Evolutionary conservation across 2,888 invertebrate species (phyloP).

Genomic region (Heterodera filipjevi): DNA sequence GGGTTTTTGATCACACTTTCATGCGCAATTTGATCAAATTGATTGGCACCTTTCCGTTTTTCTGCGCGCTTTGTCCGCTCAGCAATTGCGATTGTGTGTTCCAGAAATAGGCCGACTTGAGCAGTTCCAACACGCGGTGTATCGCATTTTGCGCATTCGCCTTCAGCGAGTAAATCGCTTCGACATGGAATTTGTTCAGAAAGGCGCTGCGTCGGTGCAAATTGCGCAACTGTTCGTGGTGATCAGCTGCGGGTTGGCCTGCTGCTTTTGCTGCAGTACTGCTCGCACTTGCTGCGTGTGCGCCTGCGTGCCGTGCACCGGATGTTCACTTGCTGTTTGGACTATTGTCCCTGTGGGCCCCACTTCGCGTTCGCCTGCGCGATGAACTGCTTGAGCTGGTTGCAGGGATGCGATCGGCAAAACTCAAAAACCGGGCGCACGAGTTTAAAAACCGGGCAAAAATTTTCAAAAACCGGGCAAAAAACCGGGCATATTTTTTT

Average conservation of each 20-base stretch:
- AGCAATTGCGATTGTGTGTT: slow-evolving; percentile 36
- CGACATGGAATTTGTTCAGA: slow-evolving; percentile 59
- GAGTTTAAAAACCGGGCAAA: too few species aligned
- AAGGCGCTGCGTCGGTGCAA: slow-evolving; percentile 46
- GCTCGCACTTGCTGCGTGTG: slow-evolving; percentile 20
- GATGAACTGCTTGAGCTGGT: slow-evolving; percentile 34
- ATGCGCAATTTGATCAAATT: too few species aligned
- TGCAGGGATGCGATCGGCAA: too few species aligned
- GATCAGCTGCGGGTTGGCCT: neutral
- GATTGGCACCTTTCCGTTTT: neutral
- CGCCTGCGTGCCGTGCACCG: slow-evolving; percentile 41
- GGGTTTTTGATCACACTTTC: too few species aligned
- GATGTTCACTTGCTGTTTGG: slow-evolving; percentile 26
- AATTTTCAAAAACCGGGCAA: too few species aligned
- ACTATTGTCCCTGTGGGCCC: slow-evolving; percentile 27
- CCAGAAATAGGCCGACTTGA: slow-evolving; percentile 54
- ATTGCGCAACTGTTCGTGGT: slow-evolving; percentile 3
- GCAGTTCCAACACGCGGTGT: slow-evolving; percentile 44
- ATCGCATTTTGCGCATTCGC: slow-evolving; percentile 41
- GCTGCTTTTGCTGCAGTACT: slow-evolving; percentile 3
- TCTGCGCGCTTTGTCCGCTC: slow-evolving; percentile 29
- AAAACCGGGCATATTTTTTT: too few species aligned
- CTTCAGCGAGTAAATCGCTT: slow-evolving; percentile 48
- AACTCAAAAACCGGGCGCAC: too few species aligned
- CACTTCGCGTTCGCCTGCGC: slow-evolving; percentile 34